phyloP scores from a whole-genome alignment of 2,888 invertebrate species.

The Pammene aurita region DNA sequence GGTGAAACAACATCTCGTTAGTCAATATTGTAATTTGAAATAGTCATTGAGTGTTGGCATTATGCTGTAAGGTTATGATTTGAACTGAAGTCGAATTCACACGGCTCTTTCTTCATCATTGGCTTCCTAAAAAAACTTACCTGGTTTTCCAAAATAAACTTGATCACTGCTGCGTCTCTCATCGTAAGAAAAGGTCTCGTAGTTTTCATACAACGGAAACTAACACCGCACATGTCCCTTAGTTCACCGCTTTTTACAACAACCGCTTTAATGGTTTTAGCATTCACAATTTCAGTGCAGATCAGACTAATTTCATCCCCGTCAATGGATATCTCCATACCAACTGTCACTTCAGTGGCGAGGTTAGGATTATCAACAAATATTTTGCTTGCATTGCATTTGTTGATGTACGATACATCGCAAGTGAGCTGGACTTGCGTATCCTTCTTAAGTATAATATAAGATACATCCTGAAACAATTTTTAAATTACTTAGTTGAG shows the following conservation, averaged over 20 bases:
- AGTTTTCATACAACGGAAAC: conserved; percentile 48
- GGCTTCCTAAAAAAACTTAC: conserved; percentile 44
- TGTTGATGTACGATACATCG: conserved; percentile 49
- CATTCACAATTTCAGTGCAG: conserved; percentile 48
- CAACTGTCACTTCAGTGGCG: conserved; percentile 50
- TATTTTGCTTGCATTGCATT: conserved; percentile 53
- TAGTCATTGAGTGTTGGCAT: too few species aligned
- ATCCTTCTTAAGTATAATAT: conserved; percentile 46
- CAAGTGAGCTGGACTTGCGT: conserved; percentile 49
- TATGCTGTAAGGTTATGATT: too few species aligned
- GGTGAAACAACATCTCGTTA: too few species aligned
- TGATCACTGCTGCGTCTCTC: conserved; percentile 52
- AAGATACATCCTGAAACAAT: conserved; percentile 46
- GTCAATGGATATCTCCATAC: conserved; percentile 52
- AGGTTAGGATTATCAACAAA: conserved; percentile 57
- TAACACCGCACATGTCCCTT: conserved; percentile 48
- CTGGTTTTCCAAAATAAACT: conserved; percentile 57
- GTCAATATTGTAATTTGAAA: too few species aligned
- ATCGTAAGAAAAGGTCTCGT: conserved; percentile 49
- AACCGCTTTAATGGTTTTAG: conserved; percentile 48
- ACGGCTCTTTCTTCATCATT: background rate
- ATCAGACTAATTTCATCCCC: conserved; percentile 53
- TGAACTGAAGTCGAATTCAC: too few species aligned
- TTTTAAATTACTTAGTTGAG: too few species aligned
- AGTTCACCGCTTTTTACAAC: conserved; percentile 55